Evolutionary conservation across 1,140 invertebrate species (phyloP).

Genomic region (Drosophila virilis): DNA sequence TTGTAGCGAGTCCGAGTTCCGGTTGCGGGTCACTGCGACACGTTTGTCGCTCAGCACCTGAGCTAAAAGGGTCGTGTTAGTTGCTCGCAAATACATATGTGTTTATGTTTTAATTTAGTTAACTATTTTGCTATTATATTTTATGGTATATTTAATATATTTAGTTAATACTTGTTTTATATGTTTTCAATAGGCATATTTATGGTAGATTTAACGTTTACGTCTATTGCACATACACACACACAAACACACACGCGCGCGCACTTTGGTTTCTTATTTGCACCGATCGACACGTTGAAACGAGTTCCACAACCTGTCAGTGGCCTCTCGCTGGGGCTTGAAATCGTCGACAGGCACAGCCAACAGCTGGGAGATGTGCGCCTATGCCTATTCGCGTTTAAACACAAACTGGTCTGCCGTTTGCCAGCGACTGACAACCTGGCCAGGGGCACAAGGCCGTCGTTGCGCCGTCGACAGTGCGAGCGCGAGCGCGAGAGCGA

Average conservation of each 20-base stretch:
- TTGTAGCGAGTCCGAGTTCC: background rate
- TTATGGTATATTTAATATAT: slow-evolving; percentile 9
- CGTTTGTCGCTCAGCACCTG: slow-evolving; percentile 3
- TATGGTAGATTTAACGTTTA: slow-evolving; percentile 14
- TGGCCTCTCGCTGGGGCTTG: slow-evolving; percentile 51
- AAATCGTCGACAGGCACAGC: slow-evolving; percentile 43
- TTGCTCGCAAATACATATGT: slow-evolving; percentile 31
- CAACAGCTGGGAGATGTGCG: slow-evolving; percentile 53
- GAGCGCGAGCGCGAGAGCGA: background rate
- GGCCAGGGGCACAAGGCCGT: slow-evolving; percentile 5
- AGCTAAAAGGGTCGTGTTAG: slow-evolving; percentile 18
- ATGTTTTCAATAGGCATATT: slow-evolving; percentile 1
- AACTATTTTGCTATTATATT: slow-evolving; percentile 5
- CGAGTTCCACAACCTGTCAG: slow-evolving; percentile 74
- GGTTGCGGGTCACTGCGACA: slow-evolving; percentile 16
- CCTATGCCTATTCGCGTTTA: slow-evolving; percentile 78
- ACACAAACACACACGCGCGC: slow-evolving; percentile 20
- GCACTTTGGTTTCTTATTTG: background rate
- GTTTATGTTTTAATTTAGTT: slow-evolving; percentile 12
- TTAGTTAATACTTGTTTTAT: background rate
- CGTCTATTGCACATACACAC: slow-evolving; percentile 38
- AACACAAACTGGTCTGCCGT: slow-evolving; percentile 71
- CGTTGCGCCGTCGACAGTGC: background rate
- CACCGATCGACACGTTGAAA: slow-evolving; percentile 45
- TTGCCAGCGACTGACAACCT: slow-evolving; percentile 16